Evolutionary conservation across 2,113 vertebrate species (phyloP), one percentile per base, ranked within the genome.

Genomic region (Hippocampus comes): DNA sequence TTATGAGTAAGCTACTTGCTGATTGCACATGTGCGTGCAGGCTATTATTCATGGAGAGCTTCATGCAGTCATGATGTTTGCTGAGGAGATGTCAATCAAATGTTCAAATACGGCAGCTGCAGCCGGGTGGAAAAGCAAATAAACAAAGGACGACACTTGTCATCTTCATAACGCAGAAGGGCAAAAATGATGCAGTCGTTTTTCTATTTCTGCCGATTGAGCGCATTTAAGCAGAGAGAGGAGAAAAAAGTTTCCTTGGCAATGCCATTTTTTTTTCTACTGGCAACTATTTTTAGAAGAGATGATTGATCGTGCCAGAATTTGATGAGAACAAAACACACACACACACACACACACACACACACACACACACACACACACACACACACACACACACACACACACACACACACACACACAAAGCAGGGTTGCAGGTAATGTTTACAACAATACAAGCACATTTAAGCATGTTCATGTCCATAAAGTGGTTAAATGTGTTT

Each of bases 121-220:
- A 55, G 43, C 42, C 11, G 48, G 17, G 21, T 71, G 68, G 82
- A 82, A 77, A 76, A 80, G 67, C 75, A 84, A 84, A 86, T 72
- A 83, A 30, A 38, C 5, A 38, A 17, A 12, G 5, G 27, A 21
- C 18, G 63, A 51, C 67, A 67, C 61, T 51, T 60, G 34, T 38
- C 34, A 30, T 25, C 42, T 11, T 30, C 49, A 17, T 38, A 46
- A 77, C 15, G 27, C 59, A 60, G 18, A 1, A 42, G 23, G 27
- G 38, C 27, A 20, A 60, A 48, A 43, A 67, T 9, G 8, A 41
- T 51, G 8, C 34, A 51, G 46, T 46, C 15, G 2, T 21, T 21
- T 51, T 4, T 55, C 11, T 68, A 20, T 14, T 48, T 76, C 61
- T 4, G 42, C 42, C 5, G 46, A 46, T 46, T 46, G 41, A 43